Percentiles rank a stretch among this genome's conserved stretches.
Conservation (phyloP, 2,888 invertebrate species). For the Drosophila mettleri region DNA sequence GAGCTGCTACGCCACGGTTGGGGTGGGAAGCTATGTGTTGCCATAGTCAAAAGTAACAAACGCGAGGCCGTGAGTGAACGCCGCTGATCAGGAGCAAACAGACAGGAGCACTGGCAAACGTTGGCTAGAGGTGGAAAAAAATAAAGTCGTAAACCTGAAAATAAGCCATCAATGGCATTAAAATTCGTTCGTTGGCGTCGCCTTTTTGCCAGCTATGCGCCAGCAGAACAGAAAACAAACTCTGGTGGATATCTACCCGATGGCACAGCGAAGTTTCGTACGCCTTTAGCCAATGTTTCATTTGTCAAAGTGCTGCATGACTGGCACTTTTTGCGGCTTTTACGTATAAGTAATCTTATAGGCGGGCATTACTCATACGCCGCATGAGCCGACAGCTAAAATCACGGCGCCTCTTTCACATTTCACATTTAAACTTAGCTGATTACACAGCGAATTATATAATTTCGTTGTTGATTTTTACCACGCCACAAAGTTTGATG, state of each 20-base stretch:
- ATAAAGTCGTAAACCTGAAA: constrained; percentile 80
- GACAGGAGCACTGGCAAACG: constrained; percentile 33
- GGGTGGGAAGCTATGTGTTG: constrained; percentile 20
- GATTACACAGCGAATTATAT: constrained; percentile 80
- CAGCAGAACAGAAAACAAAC: neutral
- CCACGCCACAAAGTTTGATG: constrained; percentile 12
- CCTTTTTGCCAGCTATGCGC: constrained; percentile 47
- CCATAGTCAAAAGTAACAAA: constrained; percentile 71
- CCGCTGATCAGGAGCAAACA: constrained; percentile 50
- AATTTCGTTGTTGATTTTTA: constrained; percentile 74
- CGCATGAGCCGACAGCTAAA: constrained; percentile 47
- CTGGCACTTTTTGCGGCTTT: constrained; percentile 71
- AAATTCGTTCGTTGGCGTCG: constrained; percentile 64
- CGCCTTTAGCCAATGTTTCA: constrained; percentile 65
- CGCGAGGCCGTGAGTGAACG: constrained; percentile 66
- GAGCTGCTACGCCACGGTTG: neutral
- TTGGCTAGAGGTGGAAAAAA: constrained; percentile 75
- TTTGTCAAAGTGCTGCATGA: constrained; percentile 77
- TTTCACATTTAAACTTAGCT: constrained; percentile 70
- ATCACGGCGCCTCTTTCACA: constrained; percentile 59
- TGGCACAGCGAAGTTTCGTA: neutral
- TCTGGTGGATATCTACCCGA: neutral
- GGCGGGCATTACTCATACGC: constrained; percentile 76
- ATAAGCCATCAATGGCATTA: constrained; percentile 81
- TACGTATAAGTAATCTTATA: constrained; percentile 75